phyloP scores from a whole-genome alignment of 2,113 vertebrate species.

The Brachyhypopomus occidentalis region DNA sequence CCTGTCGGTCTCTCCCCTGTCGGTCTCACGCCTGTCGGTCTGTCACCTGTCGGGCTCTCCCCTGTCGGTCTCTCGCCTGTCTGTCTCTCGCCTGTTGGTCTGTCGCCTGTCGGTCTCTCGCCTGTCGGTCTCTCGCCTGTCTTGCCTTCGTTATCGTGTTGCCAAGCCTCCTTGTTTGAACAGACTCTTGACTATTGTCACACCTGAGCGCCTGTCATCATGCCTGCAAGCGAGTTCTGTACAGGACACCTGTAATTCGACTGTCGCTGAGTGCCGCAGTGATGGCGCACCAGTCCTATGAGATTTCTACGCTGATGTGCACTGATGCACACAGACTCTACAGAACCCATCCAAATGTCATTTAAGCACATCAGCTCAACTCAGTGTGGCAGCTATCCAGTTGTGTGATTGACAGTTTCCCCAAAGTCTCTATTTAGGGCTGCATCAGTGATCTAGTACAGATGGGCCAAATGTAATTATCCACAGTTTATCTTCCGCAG shows the following conservation, averaged over 20 bases:
- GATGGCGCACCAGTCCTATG: neutral
- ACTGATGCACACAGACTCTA: no score
- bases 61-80: neutral
- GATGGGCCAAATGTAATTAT: no score
- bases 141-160: neutral
- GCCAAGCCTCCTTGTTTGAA: neutral
- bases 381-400: neutral
- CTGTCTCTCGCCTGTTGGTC: no score
- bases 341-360: no score
- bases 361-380: no score
- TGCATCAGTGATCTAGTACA: no score
- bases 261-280: neutral
- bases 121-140: neutral
- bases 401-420: neutral
- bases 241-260: neutral
- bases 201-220: no score
- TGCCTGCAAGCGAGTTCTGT: no score
- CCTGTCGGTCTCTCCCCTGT: neutral
- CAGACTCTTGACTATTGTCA: neutral
- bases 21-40: neutral
- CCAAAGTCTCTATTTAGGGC: neutral
- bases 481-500: no score
- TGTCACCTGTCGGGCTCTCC: no score
- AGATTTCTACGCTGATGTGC: neutral
- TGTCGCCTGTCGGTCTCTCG: neutral